Percentiles rank a stretch among this genome's conserved stretches.
Evolutionary conservation across 1,140 invertebrate species (phyloP).

Genomic region (Triops cancriformis): DNA sequence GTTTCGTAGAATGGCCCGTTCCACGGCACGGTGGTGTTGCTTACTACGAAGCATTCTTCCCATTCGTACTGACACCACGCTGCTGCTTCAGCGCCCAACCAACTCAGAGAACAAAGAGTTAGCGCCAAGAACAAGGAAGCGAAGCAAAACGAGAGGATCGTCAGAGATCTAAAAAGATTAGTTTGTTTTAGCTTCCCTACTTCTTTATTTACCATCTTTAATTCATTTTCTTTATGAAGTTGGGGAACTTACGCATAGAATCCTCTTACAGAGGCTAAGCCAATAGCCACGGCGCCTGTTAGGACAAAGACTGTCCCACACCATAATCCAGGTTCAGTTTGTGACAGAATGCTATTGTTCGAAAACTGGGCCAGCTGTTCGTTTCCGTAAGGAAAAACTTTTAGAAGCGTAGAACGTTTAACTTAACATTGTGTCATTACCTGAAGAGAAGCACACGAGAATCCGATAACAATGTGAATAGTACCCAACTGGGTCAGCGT

Average conservation of each 20-base stretch:
- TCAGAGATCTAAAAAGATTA: slow-evolving; percentile 14
- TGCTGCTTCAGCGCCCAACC: slow-evolving; percentile 26
- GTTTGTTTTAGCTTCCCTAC: background rate
- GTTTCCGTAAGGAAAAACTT: background rate
- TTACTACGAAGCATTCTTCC: background rate
- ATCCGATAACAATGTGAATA: background rate
- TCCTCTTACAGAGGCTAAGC: slow-evolving; percentile 16
- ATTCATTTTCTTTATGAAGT: no score
- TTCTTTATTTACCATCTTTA: background rate
- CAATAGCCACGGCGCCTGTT: slow-evolving; percentile 21
- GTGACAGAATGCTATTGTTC: background rate
- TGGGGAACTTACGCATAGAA: slow-evolving; percentile 12
- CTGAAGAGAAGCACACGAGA: background rate
- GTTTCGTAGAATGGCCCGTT: background rate
- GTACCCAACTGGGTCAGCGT: background rate
- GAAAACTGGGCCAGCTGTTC: background rate
- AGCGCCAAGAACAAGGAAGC: slow-evolving; percentile 27
- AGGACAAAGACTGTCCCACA: slow-evolving; percentile 25
- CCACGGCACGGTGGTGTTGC: background rate
- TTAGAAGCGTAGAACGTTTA: background rate
- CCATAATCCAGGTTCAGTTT: slow-evolving; percentile 13
- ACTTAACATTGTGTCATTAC: background rate
- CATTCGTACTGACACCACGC: slow-evolving; percentile 17
- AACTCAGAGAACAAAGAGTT: slow-evolving; percentile 28
- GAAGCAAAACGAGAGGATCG: slow-evolving; percentile 23